Conservation (phyloP, 1,140 invertebrate species). For the Zaprionus nigranus region DNA sequence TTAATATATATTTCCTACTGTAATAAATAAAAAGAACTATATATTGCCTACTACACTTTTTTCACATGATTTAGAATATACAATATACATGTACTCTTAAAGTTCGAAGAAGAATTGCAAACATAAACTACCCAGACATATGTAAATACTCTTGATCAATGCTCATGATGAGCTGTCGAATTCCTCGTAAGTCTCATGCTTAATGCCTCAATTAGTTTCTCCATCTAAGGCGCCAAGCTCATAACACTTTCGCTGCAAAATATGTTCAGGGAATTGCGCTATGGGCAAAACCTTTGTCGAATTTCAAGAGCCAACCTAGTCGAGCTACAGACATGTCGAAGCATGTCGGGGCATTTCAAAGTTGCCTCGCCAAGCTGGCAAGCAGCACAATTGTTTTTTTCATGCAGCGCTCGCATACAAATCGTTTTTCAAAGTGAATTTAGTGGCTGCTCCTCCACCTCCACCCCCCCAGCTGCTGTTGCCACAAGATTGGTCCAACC, state of each 20-base stretch:
- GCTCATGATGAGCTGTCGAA: neutral
- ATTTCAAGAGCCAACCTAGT: neutral
- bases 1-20: no score
- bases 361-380: slow-evolving; percentile 3
- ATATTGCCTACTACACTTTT: no score
- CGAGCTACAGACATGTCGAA: neutral
- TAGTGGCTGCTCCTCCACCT: slow-evolving; percentile 34
- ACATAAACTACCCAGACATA: neutral
- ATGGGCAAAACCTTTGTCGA: neutral
- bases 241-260: neutral
- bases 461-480: neutral
- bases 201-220: neutral
- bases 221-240: neutral
- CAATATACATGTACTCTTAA: no score
- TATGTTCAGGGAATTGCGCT: neutral
- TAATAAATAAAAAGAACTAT: no score
- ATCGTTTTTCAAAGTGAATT: slow-evolving; percentile 76
- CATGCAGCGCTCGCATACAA: slow-evolving; percentile 46
- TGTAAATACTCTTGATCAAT: neutral
- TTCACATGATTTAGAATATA: neutral
- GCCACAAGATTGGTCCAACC: slow-evolving; percentile 4
- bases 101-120: no score
- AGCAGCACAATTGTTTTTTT: slow-evolving; percentile 35
- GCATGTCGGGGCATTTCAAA: slow-evolving; percentile 1
- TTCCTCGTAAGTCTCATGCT: neutral